These are phyloP conservation scores for Drusus annulatus DNA, from an alignment of 1,140 invertebrate genomes.

Conservation along the genomic window DNA sequence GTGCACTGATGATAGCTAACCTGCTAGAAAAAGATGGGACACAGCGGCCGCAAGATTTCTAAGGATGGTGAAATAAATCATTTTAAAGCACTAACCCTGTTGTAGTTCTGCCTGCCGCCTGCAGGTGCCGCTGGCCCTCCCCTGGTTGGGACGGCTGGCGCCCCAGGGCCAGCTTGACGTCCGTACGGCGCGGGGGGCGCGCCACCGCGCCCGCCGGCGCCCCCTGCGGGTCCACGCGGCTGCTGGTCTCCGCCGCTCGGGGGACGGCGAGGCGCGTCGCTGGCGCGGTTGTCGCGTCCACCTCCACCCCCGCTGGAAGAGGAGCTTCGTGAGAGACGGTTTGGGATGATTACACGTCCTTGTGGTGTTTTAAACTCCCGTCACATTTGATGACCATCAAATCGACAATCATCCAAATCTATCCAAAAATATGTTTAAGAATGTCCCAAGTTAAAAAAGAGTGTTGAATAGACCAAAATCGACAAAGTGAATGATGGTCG, in stretches of 20 bases:
- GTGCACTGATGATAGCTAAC: no score
- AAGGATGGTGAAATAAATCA: neutral
- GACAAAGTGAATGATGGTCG: no score
- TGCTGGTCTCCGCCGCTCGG: conserved; percentile 22
- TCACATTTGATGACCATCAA: no score
- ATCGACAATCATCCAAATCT: no score
- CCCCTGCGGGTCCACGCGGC: neutral
- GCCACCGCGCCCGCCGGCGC: conserved; percentile 7
- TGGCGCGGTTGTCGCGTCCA: neutral
- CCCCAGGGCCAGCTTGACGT: neutral
- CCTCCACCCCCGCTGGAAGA: conserved; percentile 2
- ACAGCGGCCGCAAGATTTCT: neutral
- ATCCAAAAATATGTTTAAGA: no score
- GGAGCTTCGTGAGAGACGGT: neutral
- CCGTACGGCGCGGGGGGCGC: neutral
- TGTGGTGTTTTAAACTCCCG: no score
- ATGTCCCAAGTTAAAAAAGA: no score
- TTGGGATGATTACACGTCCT: no score
- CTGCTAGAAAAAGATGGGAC: no score
- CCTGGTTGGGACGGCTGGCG: neutral
- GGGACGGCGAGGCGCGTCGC: conserved; percentile 7
- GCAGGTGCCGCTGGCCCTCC: neutral
- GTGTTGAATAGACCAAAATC: no score
- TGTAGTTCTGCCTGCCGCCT: conserved; percentile 23
- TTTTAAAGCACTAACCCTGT: neutral